Conservation (phyloP, 2,888 invertebrate species). For the Lasioglossum marginatum region DNA sequence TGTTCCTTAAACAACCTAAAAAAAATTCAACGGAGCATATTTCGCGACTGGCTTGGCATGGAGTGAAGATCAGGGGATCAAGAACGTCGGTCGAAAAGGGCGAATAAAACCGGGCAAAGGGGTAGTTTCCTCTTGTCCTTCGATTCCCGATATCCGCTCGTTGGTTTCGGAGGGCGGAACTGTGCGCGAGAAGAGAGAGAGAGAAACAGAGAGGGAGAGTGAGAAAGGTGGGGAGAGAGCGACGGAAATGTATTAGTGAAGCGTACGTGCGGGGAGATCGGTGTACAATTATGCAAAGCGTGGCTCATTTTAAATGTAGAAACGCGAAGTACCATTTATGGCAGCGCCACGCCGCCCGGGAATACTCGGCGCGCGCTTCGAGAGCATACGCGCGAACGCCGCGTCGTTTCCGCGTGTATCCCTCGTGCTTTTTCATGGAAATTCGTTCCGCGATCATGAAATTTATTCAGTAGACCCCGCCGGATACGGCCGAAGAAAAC, state of each 20-base stretch:
- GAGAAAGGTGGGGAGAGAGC: background rate
- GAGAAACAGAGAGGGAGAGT: background rate
- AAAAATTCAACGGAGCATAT: background rate
- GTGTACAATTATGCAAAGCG: slow-evolving; percentile 69
- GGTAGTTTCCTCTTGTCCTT: slow-evolving; percentile 11
- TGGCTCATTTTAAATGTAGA: slow-evolving; percentile 70
- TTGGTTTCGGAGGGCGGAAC: background rate
- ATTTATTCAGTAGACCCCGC: slow-evolving; percentile 53
- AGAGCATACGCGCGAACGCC: slow-evolving; percentile 12
- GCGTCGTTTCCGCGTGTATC: slow-evolving; percentile 8
- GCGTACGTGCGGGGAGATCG: slow-evolving; percentile 61
- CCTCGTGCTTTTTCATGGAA: slow-evolving; percentile 47
- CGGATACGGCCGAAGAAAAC: slow-evolving; percentile 30
- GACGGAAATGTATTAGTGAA: slow-evolving; percentile 57
- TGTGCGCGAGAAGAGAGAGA: background rate
- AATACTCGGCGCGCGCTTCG: slow-evolving; percentile 17
- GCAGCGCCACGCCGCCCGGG: slow-evolving; percentile 26
- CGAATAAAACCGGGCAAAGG: background rate
- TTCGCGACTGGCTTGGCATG: background rate
- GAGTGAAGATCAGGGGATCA: background rate
- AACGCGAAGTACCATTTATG: slow-evolving; percentile 64
- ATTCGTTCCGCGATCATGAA: slow-evolving; percentile 47
- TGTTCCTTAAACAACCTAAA: background rate
- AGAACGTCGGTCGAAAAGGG: background rate
- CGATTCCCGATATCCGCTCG: slow-evolving; percentile 19